A percentile compares a stretch with the other conserved stretches of the same genome.
These are phyloP conservation scores for Psittacula derbiana DNA, from an alignment of 2,797 vertebrate species.

Conservation along the genomic window DNA sequence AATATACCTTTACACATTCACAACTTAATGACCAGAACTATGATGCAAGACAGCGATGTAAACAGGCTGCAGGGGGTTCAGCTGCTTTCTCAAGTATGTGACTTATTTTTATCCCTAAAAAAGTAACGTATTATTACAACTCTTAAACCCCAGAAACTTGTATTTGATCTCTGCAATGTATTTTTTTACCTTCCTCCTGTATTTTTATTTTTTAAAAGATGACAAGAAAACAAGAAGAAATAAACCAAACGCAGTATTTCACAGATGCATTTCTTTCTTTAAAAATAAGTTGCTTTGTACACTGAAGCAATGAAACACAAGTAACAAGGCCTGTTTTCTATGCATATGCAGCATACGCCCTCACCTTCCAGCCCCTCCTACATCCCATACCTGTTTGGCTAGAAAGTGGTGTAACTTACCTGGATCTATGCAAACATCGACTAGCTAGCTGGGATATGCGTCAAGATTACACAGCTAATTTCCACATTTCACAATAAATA, in stretches of 20 bases:
- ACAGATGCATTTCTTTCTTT: accelerated
- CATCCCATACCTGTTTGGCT: conserved; percentile 26
- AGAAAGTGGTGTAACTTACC: background rate
- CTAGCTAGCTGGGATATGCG: background rate
- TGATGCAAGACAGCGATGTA: background rate
- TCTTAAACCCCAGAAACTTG: background rate
- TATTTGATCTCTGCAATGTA: background rate
- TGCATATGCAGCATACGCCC: background rate
- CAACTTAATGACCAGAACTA: background rate
- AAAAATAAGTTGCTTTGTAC: background rate
- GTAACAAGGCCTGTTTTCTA: background rate
- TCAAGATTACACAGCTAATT: background rate
- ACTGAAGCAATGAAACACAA: background rate
- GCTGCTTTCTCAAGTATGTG: background rate
- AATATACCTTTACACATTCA: background rate
- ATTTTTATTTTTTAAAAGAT: background rate
- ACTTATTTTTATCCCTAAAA: background rate
- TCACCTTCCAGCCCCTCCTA: background rate
- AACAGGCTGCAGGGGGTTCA: background rate
- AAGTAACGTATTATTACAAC: background rate
- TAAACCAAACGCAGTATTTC: background rate
- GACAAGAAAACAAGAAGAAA: background rate
- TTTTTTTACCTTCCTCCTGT: background rate
- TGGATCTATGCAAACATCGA: background rate
- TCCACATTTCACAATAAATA: background rate